These are phyloP conservation scores for Gila orcuttii DNA, from an alignment of 2,113 vertebrate species.

Conservation along the genomic window DNA sequence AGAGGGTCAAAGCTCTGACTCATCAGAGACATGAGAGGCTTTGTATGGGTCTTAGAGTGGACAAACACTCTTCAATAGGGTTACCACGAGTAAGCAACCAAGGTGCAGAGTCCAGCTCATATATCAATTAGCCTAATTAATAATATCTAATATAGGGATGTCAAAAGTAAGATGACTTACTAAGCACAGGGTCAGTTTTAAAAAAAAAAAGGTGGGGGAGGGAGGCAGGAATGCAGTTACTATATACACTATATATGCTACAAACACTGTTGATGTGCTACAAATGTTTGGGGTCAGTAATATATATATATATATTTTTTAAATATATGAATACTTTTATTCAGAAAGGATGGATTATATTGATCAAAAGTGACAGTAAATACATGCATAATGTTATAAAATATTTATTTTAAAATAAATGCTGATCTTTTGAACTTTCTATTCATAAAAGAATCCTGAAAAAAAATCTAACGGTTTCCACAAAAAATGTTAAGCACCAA, in stretches of 20 bases:
- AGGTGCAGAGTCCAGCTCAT: background rate
- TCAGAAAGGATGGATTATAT: too few relatives aligned
- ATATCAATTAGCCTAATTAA: background rate
- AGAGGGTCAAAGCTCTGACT: conserved; percentile 42
- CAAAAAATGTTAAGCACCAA: background rate
- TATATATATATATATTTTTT: too few relatives aligned
- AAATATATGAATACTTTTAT: too few relatives aligned
- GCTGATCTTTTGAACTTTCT: background rate
- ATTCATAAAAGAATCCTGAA: background rate
- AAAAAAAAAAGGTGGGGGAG: too few relatives aligned
- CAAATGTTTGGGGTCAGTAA: too few relatives aligned
- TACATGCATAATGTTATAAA: too few relatives aligned
- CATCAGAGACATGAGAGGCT: conserved; percentile 9
- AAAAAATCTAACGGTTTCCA: background rate
- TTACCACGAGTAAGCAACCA: background rate
- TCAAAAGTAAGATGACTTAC: background rate
- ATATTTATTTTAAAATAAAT: background rate
- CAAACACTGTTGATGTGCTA: too few relatives aligned
- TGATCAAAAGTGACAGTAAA: too few relatives aligned
- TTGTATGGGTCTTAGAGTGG: conserved; percentile 10
- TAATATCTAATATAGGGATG: background rate
- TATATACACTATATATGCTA: too few relatives aligned
- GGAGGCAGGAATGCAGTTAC: too few relatives aligned
- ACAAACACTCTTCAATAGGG: background rate
- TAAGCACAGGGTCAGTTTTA: too few relatives aligned